Evolutionary conservation across 2,888 invertebrate species (phyloP).

Genomic region (Quadriops clusia): DNA sequence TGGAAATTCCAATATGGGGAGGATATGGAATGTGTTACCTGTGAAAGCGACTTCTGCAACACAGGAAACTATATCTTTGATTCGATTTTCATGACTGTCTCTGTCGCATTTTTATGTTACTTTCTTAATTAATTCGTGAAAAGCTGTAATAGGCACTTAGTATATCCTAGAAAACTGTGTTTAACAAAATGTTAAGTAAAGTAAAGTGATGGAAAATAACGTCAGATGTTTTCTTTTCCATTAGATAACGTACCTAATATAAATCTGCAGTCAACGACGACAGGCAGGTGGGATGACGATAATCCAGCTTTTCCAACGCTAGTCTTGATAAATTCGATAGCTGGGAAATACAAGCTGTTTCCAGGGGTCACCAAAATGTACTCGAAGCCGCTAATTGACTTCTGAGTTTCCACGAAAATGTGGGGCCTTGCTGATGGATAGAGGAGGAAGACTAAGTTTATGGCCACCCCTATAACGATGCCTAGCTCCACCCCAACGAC

Average conservation of each 20-base stretch:
- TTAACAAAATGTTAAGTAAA: too few species aligned
- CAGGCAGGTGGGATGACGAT: conserved; percentile 52
- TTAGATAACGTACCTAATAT: conserved; percentile 49
- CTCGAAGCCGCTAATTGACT: conserved; percentile 56
- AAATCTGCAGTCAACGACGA: conserved; percentile 71
- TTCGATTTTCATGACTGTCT: too few species aligned
- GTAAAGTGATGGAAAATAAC: too few species aligned
- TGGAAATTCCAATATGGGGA: too few species aligned
- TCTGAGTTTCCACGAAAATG: conserved; percentile 57
- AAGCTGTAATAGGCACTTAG: too few species aligned
- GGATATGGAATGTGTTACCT: too few species aligned
- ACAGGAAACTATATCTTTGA: too few species aligned
- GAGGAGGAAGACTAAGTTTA: conserved; percentile 64
- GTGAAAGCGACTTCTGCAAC: too few species aligned
- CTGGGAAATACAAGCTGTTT: conserved; percentile 71
- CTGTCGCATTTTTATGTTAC: too few species aligned
- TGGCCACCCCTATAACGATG: conserved; percentile 67
- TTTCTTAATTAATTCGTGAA: too few species aligned
- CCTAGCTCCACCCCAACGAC: conserved; percentile 77
- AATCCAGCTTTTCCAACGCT: conserved; percentile 66
- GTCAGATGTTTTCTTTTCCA: too few species aligned
- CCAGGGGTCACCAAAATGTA: conserved; percentile 69
- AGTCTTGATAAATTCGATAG: conserved; percentile 69
- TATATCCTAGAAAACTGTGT: too few species aligned
- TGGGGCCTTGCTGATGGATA: conserved; percentile 74